Conservation (phyloP, 2,113 vertebrate genomes). For the Phaethornis superciliosus region DNA sequence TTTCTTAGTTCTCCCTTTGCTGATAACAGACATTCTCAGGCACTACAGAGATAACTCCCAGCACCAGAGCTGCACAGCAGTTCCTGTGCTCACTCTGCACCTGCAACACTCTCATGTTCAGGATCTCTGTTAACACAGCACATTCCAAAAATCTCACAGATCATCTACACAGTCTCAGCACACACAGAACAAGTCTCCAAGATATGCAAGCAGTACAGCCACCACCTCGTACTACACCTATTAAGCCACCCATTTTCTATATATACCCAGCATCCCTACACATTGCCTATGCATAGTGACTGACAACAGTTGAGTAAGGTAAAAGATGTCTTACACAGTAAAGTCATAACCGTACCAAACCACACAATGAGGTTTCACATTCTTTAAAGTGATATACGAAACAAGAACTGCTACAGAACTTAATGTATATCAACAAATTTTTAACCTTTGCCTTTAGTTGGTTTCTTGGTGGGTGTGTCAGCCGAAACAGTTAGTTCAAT, state of each 20-base stretch:
- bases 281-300: not conserved
- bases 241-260: not conserved
- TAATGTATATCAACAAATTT: not conserved
- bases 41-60: not conserved
- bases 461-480: slow-evolving; percentile 87
- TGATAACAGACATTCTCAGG: not conserved
- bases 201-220: not conserved
- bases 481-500: slow-evolving; percentile 83
- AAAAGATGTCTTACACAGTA: not conserved
- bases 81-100: not conserved
- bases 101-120: fast-evolving
- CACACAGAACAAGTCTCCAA: not conserved
- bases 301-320: not conserved
- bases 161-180: not conserved
- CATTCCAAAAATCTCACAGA: not conserved
- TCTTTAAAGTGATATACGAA: not conserved
- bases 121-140: not conserved
- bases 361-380: not conserved
- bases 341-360: not conserved
- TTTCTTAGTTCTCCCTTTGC: not conserved
- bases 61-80: not conserved
- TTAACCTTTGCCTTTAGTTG: slow-evolving; percentile 91
- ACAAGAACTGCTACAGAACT: not conserved
- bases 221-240: not conserved
- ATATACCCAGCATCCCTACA: not conserved